These are phyloP conservation scores for Phataginus tricuspis DNA, from an alignment of 2,797 vertebrate species.

Conservation along the genomic window DNA sequence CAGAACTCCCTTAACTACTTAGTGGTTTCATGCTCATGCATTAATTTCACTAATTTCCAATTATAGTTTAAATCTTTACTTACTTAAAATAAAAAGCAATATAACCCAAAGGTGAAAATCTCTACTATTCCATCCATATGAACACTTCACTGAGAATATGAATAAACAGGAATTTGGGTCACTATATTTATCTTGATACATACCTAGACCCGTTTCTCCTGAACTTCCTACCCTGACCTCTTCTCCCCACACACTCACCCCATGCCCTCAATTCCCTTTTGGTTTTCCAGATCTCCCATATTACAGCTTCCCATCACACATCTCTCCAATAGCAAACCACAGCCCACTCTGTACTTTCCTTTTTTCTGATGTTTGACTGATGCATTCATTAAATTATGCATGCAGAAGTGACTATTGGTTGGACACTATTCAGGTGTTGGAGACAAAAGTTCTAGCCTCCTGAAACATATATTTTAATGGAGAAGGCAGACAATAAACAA, in stretches of 20 bases:
- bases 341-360: not conserved
- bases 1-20: slow-evolving; percentile 39
- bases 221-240: not conserved
- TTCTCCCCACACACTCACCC: not conserved
- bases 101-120: not conserved
- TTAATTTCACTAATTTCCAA: slow-evolving; percentile 41
- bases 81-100: slow-evolving; percentile 41
- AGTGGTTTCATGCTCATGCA: not conserved
- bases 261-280: not conserved
- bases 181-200: not conserved
- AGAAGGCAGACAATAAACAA: not conserved
- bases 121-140: not conserved
- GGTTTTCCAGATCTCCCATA: not conserved
- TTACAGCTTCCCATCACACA: not conserved
- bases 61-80: slow-evolving; percentile 42
- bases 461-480: not conserved
- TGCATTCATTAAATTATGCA: not conserved
- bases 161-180: not conserved
- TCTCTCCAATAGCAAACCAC: not conserved
- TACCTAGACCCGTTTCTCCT: not conserved
- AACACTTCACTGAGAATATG: not conserved
- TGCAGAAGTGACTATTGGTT: not conserved
- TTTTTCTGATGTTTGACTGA: not conserved
- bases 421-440: not conserved
- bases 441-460: not conserved